Conservation (phyloP, 1,140 invertebrate species). For the Rhynchophorus ferrugineus region DNA sequence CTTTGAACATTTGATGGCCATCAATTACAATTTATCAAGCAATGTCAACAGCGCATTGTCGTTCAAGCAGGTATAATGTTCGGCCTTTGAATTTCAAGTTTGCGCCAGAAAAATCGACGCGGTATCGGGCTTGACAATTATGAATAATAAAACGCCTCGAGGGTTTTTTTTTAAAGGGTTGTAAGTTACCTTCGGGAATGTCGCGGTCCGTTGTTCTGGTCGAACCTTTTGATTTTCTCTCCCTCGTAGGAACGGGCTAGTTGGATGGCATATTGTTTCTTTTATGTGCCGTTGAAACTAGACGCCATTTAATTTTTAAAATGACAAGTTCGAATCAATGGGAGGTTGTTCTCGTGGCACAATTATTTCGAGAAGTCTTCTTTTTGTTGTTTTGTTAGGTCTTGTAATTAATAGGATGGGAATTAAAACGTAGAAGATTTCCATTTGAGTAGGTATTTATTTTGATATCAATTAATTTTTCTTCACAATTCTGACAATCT, state of each 20-base stretch:
- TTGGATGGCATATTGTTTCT: background rate
- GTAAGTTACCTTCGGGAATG: background rate
- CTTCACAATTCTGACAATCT: no score
- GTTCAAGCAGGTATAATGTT: constrained; percentile 24
- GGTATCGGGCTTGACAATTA: constrained; percentile 4
- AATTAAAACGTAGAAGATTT: no score
- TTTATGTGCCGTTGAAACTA: background rate
- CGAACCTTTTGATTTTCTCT: background rate
- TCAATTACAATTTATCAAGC: constrained; percentile 26
- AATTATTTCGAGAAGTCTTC: no score
- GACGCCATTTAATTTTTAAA: background rate
- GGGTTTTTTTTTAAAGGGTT: background rate
- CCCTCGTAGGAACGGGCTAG: background rate
- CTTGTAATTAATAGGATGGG: no score
- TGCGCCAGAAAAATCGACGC: background rate
- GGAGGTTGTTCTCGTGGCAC: no score
- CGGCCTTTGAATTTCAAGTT: constrained; percentile 11
- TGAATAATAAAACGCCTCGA: constrained; percentile 10
- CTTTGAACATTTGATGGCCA: constrained; percentile 20
- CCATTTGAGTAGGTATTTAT: no score
- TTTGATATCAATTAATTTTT: no score
- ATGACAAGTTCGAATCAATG: background rate
- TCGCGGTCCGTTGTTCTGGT: background rate
- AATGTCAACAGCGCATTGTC: constrained; percentile 22
- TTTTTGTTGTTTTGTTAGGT: no score